Percentiles rank a stretch among this genome's conserved stretches.
Evolutionary conservation across 1,140 invertebrate genomes (phyloP).

Genomic region (Acromyrmex heyeri): DNA sequence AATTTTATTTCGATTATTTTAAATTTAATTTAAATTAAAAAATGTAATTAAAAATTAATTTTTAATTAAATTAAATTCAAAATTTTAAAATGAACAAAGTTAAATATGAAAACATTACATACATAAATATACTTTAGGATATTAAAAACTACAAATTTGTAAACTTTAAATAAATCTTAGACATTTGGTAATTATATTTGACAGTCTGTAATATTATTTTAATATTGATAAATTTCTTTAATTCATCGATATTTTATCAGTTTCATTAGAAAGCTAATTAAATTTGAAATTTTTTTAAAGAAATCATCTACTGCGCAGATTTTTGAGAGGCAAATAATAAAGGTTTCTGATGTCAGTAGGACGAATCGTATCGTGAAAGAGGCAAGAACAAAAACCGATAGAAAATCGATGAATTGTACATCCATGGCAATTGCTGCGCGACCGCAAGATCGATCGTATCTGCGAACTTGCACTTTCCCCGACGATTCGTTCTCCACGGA

Average conservation of each 20-base stretch:
- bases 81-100: no score
- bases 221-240: no score
- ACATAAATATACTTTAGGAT: no score
- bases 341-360: conserved; percentile 61
- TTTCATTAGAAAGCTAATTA: not conserved
- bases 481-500: conserved; percentile 63
- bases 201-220: no score
- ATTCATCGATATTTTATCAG: not conserved
- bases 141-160: no score
- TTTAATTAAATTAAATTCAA: no score
- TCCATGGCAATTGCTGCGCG: conserved; percentile 13
- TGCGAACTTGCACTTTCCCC: conserved; percentile 61
- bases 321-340: conserved; percentile 9
- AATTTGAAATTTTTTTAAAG: not conserved
- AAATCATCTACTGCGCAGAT: not conserved
- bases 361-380: not conserved
- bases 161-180: no score
- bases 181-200: no score
- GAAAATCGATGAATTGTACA: conserved; percentile 17
- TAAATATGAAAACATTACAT: no score
- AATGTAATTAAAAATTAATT: no score
- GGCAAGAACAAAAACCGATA: conserved; percentile 20
- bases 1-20: no score
- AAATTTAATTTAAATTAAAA: no score
- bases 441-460: conserved; percentile 47